These are phyloP conservation scores for Notospermus geniculatus DNA, from an alignment of 1,140 invertebrate species.

Conservation along the genomic window DNA sequence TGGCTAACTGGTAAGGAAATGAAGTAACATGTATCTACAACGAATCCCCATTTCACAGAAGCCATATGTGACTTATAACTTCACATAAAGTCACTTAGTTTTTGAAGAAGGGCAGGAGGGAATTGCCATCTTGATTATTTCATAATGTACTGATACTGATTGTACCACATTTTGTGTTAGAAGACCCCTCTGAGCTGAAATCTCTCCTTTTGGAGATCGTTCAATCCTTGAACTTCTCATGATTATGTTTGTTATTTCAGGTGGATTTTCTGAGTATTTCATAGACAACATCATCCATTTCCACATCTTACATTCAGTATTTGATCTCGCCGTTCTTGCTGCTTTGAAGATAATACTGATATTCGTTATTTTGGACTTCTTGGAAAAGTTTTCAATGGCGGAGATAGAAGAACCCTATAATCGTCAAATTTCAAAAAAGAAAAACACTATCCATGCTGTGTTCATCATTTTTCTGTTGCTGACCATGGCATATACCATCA, in stretches of 20 bases:
- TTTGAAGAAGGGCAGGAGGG: background rate
- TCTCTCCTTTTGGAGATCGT: background rate
- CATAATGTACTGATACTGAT: background rate
- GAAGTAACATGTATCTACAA: too few species aligned
- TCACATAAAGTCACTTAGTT: background rate
- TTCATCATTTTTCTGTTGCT: constrained; percentile 25
- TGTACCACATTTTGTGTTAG: background rate
- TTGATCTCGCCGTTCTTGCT: constrained; percentile 44
- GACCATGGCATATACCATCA: constrained; percentile 25
- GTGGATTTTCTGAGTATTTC: constrained; percentile 45
- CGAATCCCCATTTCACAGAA: too few species aligned
- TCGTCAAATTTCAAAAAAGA: constrained; percentile 9
- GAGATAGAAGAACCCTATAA: constrained; percentile 33
- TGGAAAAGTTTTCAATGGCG: constrained; percentile 32
- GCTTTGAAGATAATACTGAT: constrained; percentile 32
- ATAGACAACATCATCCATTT: constrained; percentile 43
- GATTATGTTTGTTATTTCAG: constrained; percentile 30
- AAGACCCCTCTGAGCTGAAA: background rate
- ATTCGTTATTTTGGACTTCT: constrained; percentile 20
- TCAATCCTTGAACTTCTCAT: background rate
- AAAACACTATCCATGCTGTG: constrained; percentile 22
- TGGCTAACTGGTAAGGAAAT: constrained; percentile 44
- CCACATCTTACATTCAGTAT: constrained; percentile 41
- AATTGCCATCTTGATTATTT: constrained; percentile 5
- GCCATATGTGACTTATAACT: too few species aligned